phyloP scores from a whole-genome alignment of 2,888 invertebrate genomes.

The Drosophila infuscata region DNA sequence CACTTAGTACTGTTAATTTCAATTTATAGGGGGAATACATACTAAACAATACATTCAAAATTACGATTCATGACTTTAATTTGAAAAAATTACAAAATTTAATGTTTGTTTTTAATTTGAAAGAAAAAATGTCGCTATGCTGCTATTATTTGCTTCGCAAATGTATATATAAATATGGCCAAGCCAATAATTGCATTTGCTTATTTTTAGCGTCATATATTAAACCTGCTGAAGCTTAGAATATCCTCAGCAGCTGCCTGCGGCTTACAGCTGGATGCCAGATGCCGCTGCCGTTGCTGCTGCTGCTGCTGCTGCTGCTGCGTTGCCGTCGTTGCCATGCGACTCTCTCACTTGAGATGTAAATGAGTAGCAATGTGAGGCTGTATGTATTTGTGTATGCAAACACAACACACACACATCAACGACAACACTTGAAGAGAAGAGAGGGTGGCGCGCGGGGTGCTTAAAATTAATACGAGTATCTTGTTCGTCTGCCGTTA shows the following conservation, averaged over 20 bases:
- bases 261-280: conserved; percentile 7
- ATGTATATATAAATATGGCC: not conserved
- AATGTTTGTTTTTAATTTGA: no score
- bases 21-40: no score
- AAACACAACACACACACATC: conserved; percentile 30
- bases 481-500: conserved; percentile 65
- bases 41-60: no score
- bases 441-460: conserved; percentile 19
- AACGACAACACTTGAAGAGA: conserved; percentile 2
- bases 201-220: conserved; percentile 47
- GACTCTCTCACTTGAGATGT: conserved; percentile 31
- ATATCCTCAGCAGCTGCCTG: conserved; percentile 15
- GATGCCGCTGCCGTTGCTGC: not conserved
- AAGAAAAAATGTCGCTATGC: not conserved
- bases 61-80: no score
- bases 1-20: no score
- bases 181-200: conserved; percentile 25
- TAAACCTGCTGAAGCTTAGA: conserved; percentile 43
- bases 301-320: not conserved
- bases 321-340: conserved; percentile 25
- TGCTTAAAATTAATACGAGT: conserved; percentile 69
- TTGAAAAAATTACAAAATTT: no score
- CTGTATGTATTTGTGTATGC: conserved; percentile 31
- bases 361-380: conserved; percentile 42
- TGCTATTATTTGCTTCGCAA: not conserved